These are phyloP conservation scores for Acanthopagrus latus DNA, from an alignment of 2,797 vertebrate genomes.

Conservation along the genomic window DNA sequence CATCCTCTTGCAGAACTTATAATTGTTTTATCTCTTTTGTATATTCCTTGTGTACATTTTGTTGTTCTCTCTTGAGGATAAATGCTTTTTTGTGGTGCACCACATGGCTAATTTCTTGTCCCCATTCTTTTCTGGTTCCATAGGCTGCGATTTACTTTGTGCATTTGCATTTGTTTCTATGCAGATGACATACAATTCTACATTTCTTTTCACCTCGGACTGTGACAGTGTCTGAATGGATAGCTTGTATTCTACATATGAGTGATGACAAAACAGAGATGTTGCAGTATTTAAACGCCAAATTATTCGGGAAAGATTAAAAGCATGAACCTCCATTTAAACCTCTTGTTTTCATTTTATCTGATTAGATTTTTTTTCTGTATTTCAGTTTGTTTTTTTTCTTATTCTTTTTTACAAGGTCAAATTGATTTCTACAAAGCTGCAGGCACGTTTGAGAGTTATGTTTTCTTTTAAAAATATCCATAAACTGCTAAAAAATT, in stretches of 20 bases:
- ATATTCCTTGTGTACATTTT: background rate
- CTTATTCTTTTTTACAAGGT: no score
- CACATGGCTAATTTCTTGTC: background rate
- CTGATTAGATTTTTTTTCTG: background rate
- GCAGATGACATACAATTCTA: constrained; percentile 5
- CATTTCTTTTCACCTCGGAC: background rate
- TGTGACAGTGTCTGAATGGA: background rate
- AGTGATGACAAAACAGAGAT: background rate
- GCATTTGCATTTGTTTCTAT: background rate
- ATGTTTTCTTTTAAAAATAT: no score
- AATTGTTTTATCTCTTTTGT: background rate
- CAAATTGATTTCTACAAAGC: no score
- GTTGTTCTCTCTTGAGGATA: background rate
- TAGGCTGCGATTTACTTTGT: background rate
- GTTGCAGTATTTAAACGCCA: background rate
- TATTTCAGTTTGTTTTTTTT: no score
- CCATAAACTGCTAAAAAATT: no score
- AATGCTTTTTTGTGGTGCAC: background rate
- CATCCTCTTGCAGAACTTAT: background rate
- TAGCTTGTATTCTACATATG: background rate
- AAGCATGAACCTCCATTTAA: background rate
- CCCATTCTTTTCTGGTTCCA: background rate
- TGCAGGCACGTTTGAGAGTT: no score
- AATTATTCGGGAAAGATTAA: background rate
- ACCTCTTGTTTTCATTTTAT: background rate